Evolutionary conservation across 2,888 invertebrate species (phyloP).

Genomic region (Chromoteleia sp.): DNA sequence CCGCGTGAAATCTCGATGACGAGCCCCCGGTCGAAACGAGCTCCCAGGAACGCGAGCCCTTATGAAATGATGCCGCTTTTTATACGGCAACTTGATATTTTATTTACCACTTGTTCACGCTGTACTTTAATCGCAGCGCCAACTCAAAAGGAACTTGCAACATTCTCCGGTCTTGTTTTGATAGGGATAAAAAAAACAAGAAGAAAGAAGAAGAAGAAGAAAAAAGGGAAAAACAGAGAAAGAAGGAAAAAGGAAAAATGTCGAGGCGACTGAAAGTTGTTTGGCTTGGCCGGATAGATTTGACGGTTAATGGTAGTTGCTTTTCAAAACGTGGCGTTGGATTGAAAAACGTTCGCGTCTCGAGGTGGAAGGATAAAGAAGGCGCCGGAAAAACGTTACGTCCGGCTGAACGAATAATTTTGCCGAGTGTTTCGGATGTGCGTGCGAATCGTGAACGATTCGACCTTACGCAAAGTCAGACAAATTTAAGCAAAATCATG

Average conservation of each 20-base stretch:
- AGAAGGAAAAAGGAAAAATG: constrained; percentile 1
- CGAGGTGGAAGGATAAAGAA: neutral
- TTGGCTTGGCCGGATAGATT: constrained; percentile 38
- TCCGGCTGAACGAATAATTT: neutral
- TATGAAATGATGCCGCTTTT: constrained; percentile 63
- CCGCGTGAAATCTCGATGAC: constrained; percentile 60
- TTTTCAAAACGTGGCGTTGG: constrained; percentile 26
- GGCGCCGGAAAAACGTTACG: neutral
- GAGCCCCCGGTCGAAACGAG: constrained; percentile 29
- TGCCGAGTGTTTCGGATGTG: neutral
- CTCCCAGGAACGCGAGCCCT: constrained; percentile 38
- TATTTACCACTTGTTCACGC: constrained; percentile 65
- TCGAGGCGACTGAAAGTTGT: constrained; percentile 36
- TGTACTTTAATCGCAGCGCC: constrained; percentile 49
- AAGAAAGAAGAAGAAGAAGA: too few species aligned
- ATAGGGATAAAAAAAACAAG: constrained; percentile 9
- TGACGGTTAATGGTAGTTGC: constrained; percentile 47
- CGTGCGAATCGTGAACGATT: constrained; percentile 19
- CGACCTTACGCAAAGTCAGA: constrained; percentile 30
- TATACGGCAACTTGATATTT: constrained; percentile 59
- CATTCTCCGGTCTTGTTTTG: constrained; percentile 45
- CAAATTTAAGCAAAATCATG: constrained; percentile 58
- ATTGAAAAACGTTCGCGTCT: constrained; percentile 38
- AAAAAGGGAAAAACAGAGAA: neutral
- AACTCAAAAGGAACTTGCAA: constrained; percentile 39